Percentiles rank a stretch among this genome's conserved stretches.
phyloP scores from a whole-genome alignment of 2,888 invertebrate genomes.

The Lepidochrysops patricia region DNA sequence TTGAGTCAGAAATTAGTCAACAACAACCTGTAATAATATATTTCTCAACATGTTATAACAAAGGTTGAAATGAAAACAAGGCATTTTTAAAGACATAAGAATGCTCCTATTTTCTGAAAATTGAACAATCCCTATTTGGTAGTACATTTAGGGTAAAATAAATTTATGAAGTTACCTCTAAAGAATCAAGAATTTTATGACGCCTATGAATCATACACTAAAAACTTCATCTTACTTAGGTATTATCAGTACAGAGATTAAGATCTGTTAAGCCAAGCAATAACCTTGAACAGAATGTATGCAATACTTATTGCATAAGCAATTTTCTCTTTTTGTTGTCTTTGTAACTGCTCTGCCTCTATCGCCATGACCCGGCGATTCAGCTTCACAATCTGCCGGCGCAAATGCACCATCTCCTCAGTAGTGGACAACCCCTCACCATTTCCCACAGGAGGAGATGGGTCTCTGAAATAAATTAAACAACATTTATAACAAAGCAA shows the following conservation, averaged over 20 bases:
- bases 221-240: constrained; percentile 52
- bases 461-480: constrained; percentile 66
- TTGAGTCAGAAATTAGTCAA: constrained; percentile 28
- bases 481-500: neutral
- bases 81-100: constrained; percentile 38
- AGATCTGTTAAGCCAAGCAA: constrained; percentile 82
- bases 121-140: constrained; percentile 30
- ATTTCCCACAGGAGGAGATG: constrained; percentile 78
- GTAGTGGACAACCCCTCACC: constrained; percentile 80
- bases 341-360: constrained; percentile 88
- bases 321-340: constrained; percentile 90
- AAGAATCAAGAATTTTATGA: constrained; percentile 37
- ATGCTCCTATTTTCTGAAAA: constrained; percentile 57
- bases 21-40: constrained; percentile 33
- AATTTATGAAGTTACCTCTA: constrained; percentile 18
- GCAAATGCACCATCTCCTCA: constrained; percentile 88
- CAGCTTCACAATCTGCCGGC: constrained; percentile 89
- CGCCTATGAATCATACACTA: constrained; percentile 43
- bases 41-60: constrained; percentile 46
- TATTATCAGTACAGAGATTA: constrained; percentile 42
- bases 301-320: constrained; percentile 88
- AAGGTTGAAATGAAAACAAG: constrained; percentile 41
- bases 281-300: constrained; percentile 88
- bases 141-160: constrained; percentile 1
- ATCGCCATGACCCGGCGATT: constrained; percentile 90